Percentiles rank a stretch among this genome's conserved stretches.
These are phyloP conservation scores for Campoplex nolae DNA, from an alignment of 2,888 invertebrate species.

Conservation along the genomic window DNA sequence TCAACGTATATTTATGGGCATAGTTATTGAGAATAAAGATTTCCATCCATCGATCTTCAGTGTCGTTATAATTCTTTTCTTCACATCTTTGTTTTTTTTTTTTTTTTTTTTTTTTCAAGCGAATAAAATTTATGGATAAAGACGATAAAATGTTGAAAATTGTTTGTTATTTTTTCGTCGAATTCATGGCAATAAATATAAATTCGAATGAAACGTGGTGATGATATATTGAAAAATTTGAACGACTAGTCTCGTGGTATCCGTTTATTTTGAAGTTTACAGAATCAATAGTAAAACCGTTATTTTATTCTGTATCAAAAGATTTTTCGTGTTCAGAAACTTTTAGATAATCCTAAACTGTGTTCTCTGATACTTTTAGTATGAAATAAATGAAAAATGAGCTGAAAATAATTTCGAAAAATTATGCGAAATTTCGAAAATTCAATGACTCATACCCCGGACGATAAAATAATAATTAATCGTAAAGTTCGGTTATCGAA, in stretches of 20 bases:
- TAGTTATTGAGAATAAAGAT: background rate
- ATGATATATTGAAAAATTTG: background rate
- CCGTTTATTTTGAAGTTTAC: background rate
- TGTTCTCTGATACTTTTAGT: background rate
- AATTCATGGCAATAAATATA: background rate
- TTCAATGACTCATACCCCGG: background rate
- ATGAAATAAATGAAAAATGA: background rate
- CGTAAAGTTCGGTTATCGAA: slow-evolving; percentile 7
- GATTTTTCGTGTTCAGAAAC: background rate
- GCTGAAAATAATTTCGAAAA: background rate
- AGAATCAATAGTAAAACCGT: too few relatives aligned
- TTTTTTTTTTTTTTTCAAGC: background rate
- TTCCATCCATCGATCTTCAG: background rate
- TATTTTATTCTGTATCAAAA: background rate
- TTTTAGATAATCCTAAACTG: background rate
- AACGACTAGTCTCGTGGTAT: background rate
- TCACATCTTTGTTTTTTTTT: background rate
- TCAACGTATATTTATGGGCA: background rate
- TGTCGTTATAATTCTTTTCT: background rate
- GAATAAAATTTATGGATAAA: background rate
- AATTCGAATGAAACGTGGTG: background rate
- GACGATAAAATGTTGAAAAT: background rate
- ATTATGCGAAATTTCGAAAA: background rate
- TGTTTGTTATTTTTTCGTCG: background rate
- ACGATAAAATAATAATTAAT: slow-evolving; percentile 8